A percentile compares a stretch with the other conserved stretches of the same genome.
Evolutionary conservation across 2,113 vertebrate genomes (phyloP).

Genomic region (Asarcornis scutulata): DNA sequence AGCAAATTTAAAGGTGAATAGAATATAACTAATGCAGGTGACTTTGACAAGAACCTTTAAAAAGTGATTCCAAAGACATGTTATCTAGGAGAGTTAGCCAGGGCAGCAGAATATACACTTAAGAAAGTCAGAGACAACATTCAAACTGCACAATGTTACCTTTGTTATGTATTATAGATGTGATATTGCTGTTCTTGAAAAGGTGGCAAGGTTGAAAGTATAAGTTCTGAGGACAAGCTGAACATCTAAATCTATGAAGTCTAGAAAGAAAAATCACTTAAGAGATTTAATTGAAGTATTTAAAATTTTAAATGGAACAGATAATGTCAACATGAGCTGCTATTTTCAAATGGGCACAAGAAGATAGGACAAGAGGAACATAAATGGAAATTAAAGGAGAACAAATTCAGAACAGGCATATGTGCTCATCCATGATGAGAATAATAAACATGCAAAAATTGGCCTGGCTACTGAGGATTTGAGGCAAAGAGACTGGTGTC

Average conservation of each 20-base stretch:
- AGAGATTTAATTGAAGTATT: constrained; percentile 73
- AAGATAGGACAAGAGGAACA: constrained; percentile 64
- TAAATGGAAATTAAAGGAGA: constrained; percentile 69
- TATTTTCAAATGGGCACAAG: constrained; percentile 61
- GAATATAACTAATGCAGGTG: neutral
- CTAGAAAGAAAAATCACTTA: constrained; percentile 59
- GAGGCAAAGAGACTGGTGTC: constrained; percentile 3
- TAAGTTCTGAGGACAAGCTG: constrained; percentile 53
- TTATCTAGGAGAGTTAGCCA: neutral
- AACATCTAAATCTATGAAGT: constrained; percentile 54
- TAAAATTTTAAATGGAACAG: constrained; percentile 67
- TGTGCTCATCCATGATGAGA: constrained; percentile 53
- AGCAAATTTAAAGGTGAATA: constrained; percentile 5
- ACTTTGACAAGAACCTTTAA: constrained; percentile 55
- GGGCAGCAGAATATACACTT: neutral
- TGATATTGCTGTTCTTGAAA: constrained; percentile 59
- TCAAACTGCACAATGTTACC: constrained; percentile 25
- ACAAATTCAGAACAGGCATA: constrained; percentile 67
- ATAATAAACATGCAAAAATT: constrained; percentile 60
- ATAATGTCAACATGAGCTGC: constrained; percentile 69
- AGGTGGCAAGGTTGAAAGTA: constrained; percentile 67
- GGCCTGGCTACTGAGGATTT: constrained; percentile 13
- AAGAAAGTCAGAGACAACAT: constrained; percentile 25
- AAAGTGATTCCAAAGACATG: constrained; percentile 62
- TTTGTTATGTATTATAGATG: constrained; percentile 49